Percentiles rank a stretch among this genome's conserved stretches.
Evolutionary conservation across 2,888 invertebrate genomes (phyloP).

Genomic region (Stegophylla sp.): DNA sequence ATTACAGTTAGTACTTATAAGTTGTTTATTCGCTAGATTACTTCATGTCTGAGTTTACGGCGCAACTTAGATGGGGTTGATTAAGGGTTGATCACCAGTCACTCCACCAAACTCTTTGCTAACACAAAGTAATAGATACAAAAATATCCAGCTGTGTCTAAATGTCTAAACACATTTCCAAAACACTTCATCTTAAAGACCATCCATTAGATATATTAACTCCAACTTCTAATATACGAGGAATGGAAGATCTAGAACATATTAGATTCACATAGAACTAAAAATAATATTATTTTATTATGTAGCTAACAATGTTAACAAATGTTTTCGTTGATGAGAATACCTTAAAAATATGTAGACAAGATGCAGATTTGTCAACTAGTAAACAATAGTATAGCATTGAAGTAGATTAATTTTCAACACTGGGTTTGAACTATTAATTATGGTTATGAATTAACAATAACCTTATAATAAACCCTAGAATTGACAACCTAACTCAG

Average conservation of each 20-base stretch:
- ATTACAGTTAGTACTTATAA: conserved; percentile 16
- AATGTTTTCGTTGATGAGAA: conserved; percentile 41
- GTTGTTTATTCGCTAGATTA: conserved; percentile 27
- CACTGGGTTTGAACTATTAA: conserved; percentile 27
- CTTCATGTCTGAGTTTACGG: conserved; percentile 46
- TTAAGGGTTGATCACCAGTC: conserved; percentile 50
- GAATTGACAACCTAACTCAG: conserved; percentile 52
- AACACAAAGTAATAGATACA: conserved; percentile 45
- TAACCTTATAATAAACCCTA: conserved; percentile 44
- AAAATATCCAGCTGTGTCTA: conserved; percentile 47
- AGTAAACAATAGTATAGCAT: conserved; percentile 18
- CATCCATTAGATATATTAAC: conserved; percentile 48
- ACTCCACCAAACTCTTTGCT: conserved; percentile 47
- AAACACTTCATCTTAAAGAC: conserved; percentile 40
- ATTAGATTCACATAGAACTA: conserved; percentile 53
- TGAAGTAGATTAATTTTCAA: conserved; percentile 50
- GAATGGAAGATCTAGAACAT: conserved; percentile 52
- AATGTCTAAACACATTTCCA: conserved; percentile 38
- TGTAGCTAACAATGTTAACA: conserved; percentile 9
- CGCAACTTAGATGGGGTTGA: conserved; percentile 46
- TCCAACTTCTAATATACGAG: conserved; percentile 52
- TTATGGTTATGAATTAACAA: conserved; percentile 20
- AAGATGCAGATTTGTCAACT: conserved; percentile 41
- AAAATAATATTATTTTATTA: conserved; percentile 48
- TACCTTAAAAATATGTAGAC: conserved; percentile 44